Evolutionary conservation across 2,113 vertebrate genomes (phyloP).

Genomic region (Megalops atlanticus): DNA sequence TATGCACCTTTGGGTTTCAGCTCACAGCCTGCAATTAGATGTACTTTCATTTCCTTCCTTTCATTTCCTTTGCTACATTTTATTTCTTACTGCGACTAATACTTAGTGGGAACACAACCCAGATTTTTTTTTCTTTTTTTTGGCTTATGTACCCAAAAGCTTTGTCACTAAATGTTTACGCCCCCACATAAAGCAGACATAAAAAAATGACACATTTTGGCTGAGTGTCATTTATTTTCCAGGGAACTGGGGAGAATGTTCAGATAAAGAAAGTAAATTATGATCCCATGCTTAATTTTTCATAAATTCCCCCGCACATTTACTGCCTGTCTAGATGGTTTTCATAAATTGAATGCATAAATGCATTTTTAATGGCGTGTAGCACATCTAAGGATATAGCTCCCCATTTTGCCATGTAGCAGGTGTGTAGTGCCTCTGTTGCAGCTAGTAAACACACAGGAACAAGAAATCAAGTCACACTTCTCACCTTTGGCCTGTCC

Average conservation of each 20-base stretch:
- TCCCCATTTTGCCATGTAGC: too few relatives aligned
- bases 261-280: not conserved
- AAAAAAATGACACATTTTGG: not conserved
- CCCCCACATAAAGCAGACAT: not conserved
- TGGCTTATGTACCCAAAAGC: not conserved
- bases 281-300: not conserved
- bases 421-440: too few relatives aligned
- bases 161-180: not conserved
- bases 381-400: too few relatives aligned
- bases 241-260: not conserved
- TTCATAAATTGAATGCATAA: not conserved
- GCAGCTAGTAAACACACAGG: too few relatives aligned
- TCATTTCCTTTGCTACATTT: too few relatives aligned
- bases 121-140: not conserved
- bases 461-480: too few relatives aligned
- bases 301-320: not conserved
- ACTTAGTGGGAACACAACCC: not conserved
- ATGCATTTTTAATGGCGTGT: too few relatives aligned
- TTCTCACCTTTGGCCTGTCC: too few relatives aligned
- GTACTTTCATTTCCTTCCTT: too few relatives aligned
- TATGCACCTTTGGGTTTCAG: too few relatives aligned
- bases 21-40: too few relatives aligned
- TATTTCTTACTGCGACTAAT: too few relatives aligned
- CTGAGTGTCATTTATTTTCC: not conserved
- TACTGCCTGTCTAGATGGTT: not conserved